Base-by-base conservation (phyloP, 2,888 invertebrate genomes). In the Laothoe populi region DNA sequence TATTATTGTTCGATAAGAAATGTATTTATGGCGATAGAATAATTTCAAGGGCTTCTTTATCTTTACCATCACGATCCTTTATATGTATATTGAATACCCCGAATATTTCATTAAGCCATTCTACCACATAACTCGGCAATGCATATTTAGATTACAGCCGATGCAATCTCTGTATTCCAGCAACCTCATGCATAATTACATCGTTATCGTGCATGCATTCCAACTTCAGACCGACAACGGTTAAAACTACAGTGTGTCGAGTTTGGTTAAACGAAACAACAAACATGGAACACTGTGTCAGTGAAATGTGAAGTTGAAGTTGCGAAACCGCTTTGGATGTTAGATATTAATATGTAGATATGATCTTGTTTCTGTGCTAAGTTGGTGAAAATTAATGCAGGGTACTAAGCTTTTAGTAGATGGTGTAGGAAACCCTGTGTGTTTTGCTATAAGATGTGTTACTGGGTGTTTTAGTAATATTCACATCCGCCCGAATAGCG, bases 161-260 rank as follows among this genome's bases (percentile, higher is more conserved):
- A 48, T 59, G 58, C 62, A 59, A 63, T 53, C 59, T 59, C 63
- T 61, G 61, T 57, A 57, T 57, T 61, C 57, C 19, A 57, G 42
- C 59, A 59, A 44, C 42, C 63, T 63, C 59, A 59, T 63, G 63
- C 63, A 63, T 63, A 63, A 63, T 63, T 63, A 63, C 59, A 49
- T 59, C 62, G 62, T 62, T 62, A 62, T 62, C 62, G 26, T 42
- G 26, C 63, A 40, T 59, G 61, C 59, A 61, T 61, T 48, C 31
- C 48, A 58, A 63, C 61, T 62, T 48, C 26, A 16, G 46, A 31
- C 13, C 59, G 26, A 63, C 38, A 44, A 53, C 63, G 44, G 45
- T 59, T 44, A 35, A 53, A 63, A 59, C 63, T 53, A 53, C 49
- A 35, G 48, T 49, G 60, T 49, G 49, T 46, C 48, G 49, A 48